Conservation (phyloP, 1,140 invertebrate genomes). For the Drosophila burlai region DNA sequence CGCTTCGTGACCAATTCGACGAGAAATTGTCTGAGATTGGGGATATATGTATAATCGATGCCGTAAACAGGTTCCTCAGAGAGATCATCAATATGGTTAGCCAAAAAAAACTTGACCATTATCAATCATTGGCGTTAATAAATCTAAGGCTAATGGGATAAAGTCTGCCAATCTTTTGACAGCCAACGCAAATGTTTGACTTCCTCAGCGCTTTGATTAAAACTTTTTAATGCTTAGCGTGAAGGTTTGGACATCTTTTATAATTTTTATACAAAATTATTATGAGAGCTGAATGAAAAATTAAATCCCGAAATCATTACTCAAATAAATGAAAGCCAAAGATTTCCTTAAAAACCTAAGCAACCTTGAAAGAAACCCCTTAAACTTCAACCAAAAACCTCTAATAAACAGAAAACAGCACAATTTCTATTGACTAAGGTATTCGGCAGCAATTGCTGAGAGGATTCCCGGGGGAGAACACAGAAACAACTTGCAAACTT, state of each 20-base stretch:
- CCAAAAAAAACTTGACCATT: constrained; percentile 8
- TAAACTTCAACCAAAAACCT: neutral
- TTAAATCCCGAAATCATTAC: neutral
- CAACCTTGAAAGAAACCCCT: neutral
- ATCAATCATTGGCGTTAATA: constrained; percentile 25
- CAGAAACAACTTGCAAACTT: constrained; percentile 46
- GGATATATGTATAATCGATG: neutral
- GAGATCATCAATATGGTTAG: constrained; percentile 23
- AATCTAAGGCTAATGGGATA: constrained; percentile 11
- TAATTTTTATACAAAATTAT: neutral
- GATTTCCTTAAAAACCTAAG: neutral
- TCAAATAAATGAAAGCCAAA: neutral
- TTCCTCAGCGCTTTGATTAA: neutral
- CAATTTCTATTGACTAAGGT: constrained; percentile 3
- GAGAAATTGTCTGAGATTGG: constrained; percentile 16
- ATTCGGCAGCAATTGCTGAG: constrained; percentile 26
- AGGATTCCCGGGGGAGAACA: neutral
- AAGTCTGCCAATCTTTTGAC: constrained; percentile 3
- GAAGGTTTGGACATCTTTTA: neutral
- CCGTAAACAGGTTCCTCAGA: constrained; percentile 28
- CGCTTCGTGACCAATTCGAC: constrained; percentile 7
- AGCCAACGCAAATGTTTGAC: constrained; percentile 1
- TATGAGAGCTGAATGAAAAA: too few relatives aligned
- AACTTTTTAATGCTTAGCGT: constrained; percentile 17
- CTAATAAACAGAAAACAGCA: constrained; percentile 4